These are phyloP conservation scores for Sphaeramia orbicularis DNA, from an alignment of 2,797 vertebrate genomes.

Conservation along the genomic window DNA sequence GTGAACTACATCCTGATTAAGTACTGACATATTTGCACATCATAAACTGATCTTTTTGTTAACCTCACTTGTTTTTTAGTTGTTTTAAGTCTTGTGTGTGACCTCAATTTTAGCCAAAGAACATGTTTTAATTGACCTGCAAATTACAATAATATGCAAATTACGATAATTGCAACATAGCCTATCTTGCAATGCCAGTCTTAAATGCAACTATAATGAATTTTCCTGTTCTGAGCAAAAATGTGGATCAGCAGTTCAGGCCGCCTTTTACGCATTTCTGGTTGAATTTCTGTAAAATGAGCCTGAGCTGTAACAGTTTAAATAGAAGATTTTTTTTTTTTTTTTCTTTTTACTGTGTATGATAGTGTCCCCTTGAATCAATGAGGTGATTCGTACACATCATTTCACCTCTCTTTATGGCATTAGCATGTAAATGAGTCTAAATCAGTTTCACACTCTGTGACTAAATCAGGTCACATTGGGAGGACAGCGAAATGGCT, in stretches of 20 bases:
- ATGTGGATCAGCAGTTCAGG: background rate
- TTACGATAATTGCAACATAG: background rate
- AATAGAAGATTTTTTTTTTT: slow-evolving; percentile 25
- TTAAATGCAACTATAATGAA: background rate
- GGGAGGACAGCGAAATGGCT: slow-evolving; percentile 58
- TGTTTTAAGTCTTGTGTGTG: background rate
- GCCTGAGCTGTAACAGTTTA: slow-evolving; percentile 10
- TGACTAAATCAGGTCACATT: slow-evolving; percentile 68
- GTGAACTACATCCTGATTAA: background rate
- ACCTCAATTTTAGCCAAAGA: background rate
- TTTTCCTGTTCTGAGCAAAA: background rate
- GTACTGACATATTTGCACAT: background rate
- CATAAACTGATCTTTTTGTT: background rate
- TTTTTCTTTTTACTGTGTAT: background rate
- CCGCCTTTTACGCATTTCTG: background rate
- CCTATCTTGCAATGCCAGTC: no score
- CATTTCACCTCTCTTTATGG: slow-evolving; percentile 62
- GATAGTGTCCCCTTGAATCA: slow-evolving; percentile 37
- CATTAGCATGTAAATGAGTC: slow-evolving; percentile 79
- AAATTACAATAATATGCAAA: background rate
- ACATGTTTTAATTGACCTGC: background rate
- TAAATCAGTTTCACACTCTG: slow-evolving; percentile 75
- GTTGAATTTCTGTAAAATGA: slow-evolving; percentile 10
- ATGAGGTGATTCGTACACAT: slow-evolving; percentile 50
- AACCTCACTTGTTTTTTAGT: no score